Evolutionary conservation across 2,888 invertebrate species (phyloP).

Genomic region (Rambutsinella grinnellia): DNA sequence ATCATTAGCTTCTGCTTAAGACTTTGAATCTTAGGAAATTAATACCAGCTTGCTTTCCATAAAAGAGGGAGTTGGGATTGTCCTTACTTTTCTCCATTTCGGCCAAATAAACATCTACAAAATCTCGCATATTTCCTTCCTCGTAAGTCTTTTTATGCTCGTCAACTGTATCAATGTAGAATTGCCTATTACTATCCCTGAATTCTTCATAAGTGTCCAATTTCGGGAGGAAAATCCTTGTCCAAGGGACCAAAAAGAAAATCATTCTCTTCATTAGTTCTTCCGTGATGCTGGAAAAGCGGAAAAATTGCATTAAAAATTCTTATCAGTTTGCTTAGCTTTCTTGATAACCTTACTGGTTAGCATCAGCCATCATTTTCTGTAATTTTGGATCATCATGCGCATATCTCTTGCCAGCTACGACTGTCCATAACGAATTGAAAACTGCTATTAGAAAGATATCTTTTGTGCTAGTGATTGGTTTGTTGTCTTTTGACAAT

Average conservation of each 20-base stretch:
- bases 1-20: background rate
- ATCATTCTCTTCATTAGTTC: constrained; percentile 11
- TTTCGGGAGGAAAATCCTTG: constrained; percentile 17
- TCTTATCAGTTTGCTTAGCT: background rate
- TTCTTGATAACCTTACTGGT: background rate
- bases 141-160: constrained; percentile 1
- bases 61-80: constrained; percentile 31
- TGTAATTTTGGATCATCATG: constrained; percentile 14
- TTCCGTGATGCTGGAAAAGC: background rate
- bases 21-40: background rate
- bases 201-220: constrained; percentile 1
- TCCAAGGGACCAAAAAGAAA: constrained; percentile 19
- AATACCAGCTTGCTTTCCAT: constrained; percentile 31
- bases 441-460: constrained; percentile 25
- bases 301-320: background rate
- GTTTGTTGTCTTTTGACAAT: background rate
- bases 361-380: background rate
- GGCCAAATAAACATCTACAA: constrained; percentile 1
- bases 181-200: constrained; percentile 1
- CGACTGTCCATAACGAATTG: constrained; percentile 27
- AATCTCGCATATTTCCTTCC: background rate
- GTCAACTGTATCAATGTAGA: constrained; percentile 17
- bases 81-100: constrained; percentile 34
- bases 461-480: background rate
- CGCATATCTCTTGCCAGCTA: constrained; percentile 12